These are phyloP conservation scores for Lichenostomus cassidix DNA, from an alignment of 2,113 vertebrate species.

Conservation along the genomic window DNA sequence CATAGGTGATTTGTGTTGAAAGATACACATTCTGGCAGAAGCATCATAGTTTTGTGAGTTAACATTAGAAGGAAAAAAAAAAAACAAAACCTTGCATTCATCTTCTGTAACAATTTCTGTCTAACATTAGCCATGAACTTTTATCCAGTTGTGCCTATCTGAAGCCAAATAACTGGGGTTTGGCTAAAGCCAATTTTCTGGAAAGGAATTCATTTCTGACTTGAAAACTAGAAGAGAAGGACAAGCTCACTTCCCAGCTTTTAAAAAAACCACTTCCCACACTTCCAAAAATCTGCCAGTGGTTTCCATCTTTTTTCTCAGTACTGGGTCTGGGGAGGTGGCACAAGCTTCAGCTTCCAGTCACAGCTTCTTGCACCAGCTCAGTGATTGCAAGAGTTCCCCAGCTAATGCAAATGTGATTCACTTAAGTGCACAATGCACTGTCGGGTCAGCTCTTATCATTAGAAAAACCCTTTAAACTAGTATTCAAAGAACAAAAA, in stretches of 20 bases:
- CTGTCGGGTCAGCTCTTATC: neutral
- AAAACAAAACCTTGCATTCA: accelerated
- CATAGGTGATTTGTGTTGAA: neutral
- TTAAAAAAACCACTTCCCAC: neutral
- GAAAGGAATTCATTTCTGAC: neutral
- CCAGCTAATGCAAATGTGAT: neutral
- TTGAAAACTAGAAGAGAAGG: neutral
- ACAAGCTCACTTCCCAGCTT: neutral
- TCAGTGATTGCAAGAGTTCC: neutral
- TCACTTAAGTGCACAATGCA: accelerated
- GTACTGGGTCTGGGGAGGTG: accelerated
- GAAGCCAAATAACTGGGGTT: neutral
- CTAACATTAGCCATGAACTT: neutral
- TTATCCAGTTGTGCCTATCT: neutral
- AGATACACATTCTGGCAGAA: neutral
- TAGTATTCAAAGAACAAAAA: neutral
- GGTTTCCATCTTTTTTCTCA: neutral
- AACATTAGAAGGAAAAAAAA: neutral
- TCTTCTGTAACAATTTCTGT: neutral
- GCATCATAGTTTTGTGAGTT: neutral
- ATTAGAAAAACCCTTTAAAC: neutral
- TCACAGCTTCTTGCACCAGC: neutral
- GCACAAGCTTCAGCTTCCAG: neutral
- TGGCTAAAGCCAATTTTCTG: neutral
- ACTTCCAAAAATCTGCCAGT: neutral